These are phyloP conservation scores for Sphenodon punctatus DNA, from an alignment of 2,797 vertebrate species.

Conservation along the genomic window DNA sequence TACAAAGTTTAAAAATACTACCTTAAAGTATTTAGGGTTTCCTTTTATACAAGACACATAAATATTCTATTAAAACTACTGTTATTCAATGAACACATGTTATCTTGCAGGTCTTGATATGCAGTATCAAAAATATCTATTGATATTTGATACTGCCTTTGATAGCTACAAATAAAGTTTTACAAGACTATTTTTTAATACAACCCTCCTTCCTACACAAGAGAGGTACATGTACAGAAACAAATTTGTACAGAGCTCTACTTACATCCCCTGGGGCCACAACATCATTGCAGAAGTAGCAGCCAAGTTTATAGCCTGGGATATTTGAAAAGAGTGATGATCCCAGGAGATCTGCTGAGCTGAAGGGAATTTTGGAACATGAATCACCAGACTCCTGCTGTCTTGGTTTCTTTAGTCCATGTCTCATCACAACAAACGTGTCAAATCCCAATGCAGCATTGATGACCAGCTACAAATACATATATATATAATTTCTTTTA, in stretches of 20 bases:
- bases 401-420: conserved; percentile 90
- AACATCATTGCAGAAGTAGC: conserved; percentile 99
- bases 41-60: not conserved
- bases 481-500: too few relatives aligned
- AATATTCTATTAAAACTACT: not conserved
- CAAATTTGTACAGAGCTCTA: conserved; percentile 4
- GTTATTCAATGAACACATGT: accelerated
- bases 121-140: not conserved
- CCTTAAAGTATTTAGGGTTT: not conserved
- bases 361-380: conserved; percentile 66
- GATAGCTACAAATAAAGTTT: not conserved
- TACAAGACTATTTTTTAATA: too few relatives aligned
- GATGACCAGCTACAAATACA: conserved; percentile 85
- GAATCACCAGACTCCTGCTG: conserved; percentile 72
- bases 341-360: conserved; percentile 73
- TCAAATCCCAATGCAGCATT: conserved; percentile 97
- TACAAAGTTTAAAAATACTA: not conserved
- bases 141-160: not conserved
- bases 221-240: too few relatives aligned
- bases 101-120: not conserved
- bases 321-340: conserved; percentile 97
- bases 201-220: too few relatives aligned
- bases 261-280: conserved; percentile 98
- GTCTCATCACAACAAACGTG: conserved; percentile 98
- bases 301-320: conserved; percentile 96